Percentiles rank a stretch among this genome's conserved stretches.
phyloP scores from a whole-genome alignment of 2,797 vertebrate genomes.

The Acomys russatus region DNA sequence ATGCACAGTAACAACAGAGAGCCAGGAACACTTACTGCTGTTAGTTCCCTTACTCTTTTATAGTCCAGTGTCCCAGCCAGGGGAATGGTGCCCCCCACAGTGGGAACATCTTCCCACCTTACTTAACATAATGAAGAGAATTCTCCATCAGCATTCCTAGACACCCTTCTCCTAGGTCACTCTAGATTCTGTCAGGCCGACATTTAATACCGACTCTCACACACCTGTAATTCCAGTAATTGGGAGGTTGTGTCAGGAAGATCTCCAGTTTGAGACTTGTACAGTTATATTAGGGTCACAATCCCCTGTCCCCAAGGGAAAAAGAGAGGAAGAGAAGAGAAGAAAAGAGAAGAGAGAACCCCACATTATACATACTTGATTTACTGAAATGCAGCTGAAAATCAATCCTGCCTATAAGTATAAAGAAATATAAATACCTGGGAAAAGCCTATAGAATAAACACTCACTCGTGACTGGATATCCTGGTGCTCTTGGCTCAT shows the following conservation, averaged over 20 bases:
- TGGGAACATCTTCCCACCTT: no score
- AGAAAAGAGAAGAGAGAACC: neutral
- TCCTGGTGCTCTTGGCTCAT: neutral
- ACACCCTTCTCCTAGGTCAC: neutral
- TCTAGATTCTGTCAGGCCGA: neutral
- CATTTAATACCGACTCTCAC: neutral
- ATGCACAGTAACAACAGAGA: neutral
- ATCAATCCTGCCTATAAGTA: neutral
- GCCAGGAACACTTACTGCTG: neutral
- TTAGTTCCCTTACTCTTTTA: neutral
- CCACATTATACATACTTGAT: no score
- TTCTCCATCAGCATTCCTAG: no score
- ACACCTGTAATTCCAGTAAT: neutral
- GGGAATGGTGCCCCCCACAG: neutral
- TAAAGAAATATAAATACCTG: neutral
- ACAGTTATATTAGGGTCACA: neutral
- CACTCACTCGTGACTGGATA: neutral
- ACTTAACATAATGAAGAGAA: neutral
- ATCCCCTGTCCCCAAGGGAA: neutral
- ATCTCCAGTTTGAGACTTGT: neutral
- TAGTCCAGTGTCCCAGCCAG: neutral
- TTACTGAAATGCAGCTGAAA: conserved; percentile 38
- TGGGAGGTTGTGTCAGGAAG: neutral
- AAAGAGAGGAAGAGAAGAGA: neutral
- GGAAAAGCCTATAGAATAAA: neutral